A percentile compares a stretch with the other conserved stretches of the same genome.
These are phyloP conservation scores for Leptatherina wallacei DNA, from an alignment of 2,797 vertebrate species.

Conservation along the genomic window DNA sequence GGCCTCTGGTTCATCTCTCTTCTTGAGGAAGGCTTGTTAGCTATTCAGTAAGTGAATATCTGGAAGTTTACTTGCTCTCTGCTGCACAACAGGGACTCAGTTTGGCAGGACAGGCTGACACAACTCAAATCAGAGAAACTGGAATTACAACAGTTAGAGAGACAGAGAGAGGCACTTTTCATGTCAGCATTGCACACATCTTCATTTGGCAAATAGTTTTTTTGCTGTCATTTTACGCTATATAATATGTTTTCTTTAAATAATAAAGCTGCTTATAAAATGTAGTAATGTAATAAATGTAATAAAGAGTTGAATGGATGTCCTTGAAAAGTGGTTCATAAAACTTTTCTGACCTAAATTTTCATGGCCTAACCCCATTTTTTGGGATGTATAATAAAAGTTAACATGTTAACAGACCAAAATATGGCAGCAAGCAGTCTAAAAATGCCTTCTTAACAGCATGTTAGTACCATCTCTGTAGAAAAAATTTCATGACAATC, in stretches of 20 bases:
- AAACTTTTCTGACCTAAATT: neutral
- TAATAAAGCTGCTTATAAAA: neutral
- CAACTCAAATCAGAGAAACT: neutral
- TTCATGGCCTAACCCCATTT: neutral
- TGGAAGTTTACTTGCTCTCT: neutral
- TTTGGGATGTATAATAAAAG: neutral
- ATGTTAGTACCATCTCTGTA: neutral
- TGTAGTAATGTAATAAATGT: neutral
- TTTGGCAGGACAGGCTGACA: slow-evolving; percentile 1
- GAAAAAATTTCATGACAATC: neutral
- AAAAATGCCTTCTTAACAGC: neutral
- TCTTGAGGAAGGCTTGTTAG: neutral
- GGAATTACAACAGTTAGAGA: neutral
- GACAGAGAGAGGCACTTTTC: neutral
- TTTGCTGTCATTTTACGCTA: neutral
- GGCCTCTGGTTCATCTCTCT: neutral
- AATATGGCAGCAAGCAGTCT: neutral
- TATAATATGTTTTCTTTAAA: neutral
- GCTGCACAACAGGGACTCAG: neutral
- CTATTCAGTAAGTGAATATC: neutral
- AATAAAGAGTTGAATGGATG: neutral
- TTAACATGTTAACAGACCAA: neutral
- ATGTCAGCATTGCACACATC: neutral
- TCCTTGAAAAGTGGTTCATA: neutral
- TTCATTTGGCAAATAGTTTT: neutral